phyloP scores from a whole-genome alignment of 1,140 invertebrate species.

The Venturia canescens region DNA sequence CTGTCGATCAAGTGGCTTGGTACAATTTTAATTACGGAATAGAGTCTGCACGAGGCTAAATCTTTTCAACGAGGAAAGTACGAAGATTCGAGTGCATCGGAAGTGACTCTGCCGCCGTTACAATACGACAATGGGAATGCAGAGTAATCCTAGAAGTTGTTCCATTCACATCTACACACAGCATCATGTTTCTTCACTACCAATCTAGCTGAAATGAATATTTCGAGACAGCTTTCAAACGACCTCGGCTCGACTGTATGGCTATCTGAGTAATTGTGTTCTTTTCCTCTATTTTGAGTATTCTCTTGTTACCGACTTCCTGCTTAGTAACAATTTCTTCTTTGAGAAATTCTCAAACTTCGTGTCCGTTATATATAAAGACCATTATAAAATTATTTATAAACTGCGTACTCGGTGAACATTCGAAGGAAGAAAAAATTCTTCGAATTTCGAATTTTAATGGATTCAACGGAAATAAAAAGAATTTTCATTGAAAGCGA shows the following conservation, averaged over 20 bases:
- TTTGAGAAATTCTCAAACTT: neutral
- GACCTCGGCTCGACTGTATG: neutral
- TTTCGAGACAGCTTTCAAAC: constrained; percentile 5
- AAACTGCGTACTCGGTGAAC: no score
- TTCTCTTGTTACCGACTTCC: neutral
- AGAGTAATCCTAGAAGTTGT: constrained; percentile 2
- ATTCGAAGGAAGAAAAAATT: no score
- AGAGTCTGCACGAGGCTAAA: neutral
- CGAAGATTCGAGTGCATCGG: neutral
- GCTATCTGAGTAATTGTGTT: neutral
- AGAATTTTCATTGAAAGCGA: no score
- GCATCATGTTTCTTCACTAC: neutral
- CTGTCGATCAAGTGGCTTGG: no score
- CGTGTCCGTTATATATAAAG: neutral
- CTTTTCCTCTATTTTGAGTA: neutral
- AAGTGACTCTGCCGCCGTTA: neutral
- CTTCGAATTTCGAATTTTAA: no score
- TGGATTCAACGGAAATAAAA: no score
- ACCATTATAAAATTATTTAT: no score
- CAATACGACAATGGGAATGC: neutral
- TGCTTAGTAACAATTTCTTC: neutral
- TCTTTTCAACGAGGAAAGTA: neutral
- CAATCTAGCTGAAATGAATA: constrained; percentile 29
- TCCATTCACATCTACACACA: neutral
- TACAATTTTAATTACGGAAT: neutral